A percentile compares a stretch with the other conserved stretches of the same genome.
phyloP scores from a whole-genome alignment of 2,113 vertebrate genomes.

The Ophthalmolycus amberensis region DNA sequence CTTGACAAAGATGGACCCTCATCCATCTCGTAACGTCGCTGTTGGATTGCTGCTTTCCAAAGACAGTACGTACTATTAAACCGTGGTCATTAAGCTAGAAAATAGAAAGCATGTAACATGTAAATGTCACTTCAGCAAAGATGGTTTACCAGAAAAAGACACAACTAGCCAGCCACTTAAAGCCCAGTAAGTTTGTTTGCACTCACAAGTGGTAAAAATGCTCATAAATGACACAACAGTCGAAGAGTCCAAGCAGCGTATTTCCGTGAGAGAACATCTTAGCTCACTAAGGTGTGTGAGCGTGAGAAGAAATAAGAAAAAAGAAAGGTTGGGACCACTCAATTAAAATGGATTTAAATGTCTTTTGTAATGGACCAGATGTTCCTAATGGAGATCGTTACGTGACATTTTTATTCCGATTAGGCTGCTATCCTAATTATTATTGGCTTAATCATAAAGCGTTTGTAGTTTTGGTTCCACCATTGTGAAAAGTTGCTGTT shows the following conservation, averaged over 20 bases:
- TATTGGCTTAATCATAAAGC: background rate
- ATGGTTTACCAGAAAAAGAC: conserved; percentile 5
- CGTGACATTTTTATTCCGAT: background rate
- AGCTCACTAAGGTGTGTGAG: background rate
- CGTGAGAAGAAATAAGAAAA: background rate
- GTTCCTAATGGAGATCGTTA: background rate
- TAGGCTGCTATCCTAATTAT: background rate
- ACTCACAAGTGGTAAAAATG: background rate
- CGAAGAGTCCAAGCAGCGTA: background rate
- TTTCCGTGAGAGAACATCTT: background rate
- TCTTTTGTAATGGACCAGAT: background rate
- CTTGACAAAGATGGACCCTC: background rate
- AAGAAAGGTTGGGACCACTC: background rate
- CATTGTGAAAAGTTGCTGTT: background rate
- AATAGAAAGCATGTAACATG: background rate
- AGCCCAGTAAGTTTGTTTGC: background rate
- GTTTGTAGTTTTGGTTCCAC: background rate
- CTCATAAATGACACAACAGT: conserved; percentile 20
- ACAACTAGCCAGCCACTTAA: background rate
- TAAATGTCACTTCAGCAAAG: conserved; percentile 14
- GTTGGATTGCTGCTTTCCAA: background rate
- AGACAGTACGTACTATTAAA: background rate
- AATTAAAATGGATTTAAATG: background rate
- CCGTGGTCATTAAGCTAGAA: background rate
- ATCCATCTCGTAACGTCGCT: background rate